Conservation (phyloP, 23 tunicate genomes). For the Trididemnum clinides region DNA sequence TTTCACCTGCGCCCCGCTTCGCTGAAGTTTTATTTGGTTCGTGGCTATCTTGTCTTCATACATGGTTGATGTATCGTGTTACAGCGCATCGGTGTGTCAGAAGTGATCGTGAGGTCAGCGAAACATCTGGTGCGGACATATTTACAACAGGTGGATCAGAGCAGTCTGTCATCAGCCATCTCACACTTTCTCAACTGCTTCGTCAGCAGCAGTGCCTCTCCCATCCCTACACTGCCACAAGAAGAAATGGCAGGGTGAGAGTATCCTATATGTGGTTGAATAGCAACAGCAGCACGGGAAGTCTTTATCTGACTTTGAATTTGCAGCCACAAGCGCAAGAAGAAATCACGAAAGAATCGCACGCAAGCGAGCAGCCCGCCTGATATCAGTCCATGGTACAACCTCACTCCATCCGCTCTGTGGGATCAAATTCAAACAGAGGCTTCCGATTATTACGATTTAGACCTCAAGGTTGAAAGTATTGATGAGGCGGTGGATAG, state of each 20-base stretch:
- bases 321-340: constrained; percentile 52
- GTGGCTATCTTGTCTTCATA: too few relatives aligned
- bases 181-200: constrained; percentile 93
- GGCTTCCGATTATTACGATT: constrained; percentile 70
- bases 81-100: constrained; percentile 77
- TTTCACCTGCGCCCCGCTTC: too few relatives aligned
- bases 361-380: constrained; percentile 11
- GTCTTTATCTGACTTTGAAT: too few relatives aligned
- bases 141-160: constrained; percentile 77
- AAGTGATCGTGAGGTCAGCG: constrained; percentile 61
- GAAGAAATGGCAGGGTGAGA: constrained; percentile 66
- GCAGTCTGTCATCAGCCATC: constrained; percentile 55
- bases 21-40: too few relatives aligned
- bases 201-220: constrained; percentile 52
- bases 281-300: too few relatives aligned
- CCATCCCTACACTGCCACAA: constrained; percentile 47
- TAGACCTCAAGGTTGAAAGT: constrained; percentile 17
- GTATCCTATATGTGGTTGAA: too few relatives aligned
- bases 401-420: constrained; percentile 68
- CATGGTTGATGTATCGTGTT: too few relatives aligned
- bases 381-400: constrained; percentile 54
- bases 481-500: constrained; percentile 68
- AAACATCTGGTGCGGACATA: constrained; percentile 77
- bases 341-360: constrained; percentile 48
- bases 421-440: constrained; percentile 78